Evolutionary conservation across 2,797 vertebrate species (phyloP), one percentile per base, ranked within the genome.

Genomic region (Cottoperca gobio): DNA sequence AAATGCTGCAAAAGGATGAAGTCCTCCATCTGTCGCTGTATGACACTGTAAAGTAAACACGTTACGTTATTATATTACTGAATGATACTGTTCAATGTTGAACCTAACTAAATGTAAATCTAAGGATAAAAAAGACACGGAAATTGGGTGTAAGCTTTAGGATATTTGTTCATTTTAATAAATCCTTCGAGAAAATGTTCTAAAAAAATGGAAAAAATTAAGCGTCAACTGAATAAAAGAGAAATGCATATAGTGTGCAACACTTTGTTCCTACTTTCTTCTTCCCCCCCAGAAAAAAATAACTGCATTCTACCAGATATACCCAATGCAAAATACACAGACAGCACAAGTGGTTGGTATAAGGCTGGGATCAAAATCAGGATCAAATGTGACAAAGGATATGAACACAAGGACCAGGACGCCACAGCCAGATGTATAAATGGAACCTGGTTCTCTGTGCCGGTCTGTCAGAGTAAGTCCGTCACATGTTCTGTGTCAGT

Each of bases 401-500:
- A 91, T 58, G 0, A 11, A 16, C 0, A 0, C 31, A 40, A 37
- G 55, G 0, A 0, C 1, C 0, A 0, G 0, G 0, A 0, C 0
- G 1, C 1, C 1, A 55, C 46, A 2, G 31, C 7, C 0, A 0
- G 0, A 1, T 94, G 93, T 54, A 0, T 0, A 0, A 70, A 82
- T 52, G 91, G 88, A 67, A 0, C 0, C 1, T 94, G 92, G 92
- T 1, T 2, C 3, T 3, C 6, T 24, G 3, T 68, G 12, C 87
- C 79, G 2, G n/a, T 63, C 43, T 94, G 93, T 81, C 26, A 78
- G 28, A 76, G 91, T 93, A 73, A 86, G 90, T 87, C 24, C 37
- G 33, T 46, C 28, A 11, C 3, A 55, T 50, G 13, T 62, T 35
- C 53, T 46, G 9, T 0, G 45, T 21, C 2, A 43, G 11, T 54